Evolutionary conservation across 2,888 invertebrate genomes (phyloP), one percentile per base, ranked within the genome.

Genomic region (Eudemis profundana): DNA sequence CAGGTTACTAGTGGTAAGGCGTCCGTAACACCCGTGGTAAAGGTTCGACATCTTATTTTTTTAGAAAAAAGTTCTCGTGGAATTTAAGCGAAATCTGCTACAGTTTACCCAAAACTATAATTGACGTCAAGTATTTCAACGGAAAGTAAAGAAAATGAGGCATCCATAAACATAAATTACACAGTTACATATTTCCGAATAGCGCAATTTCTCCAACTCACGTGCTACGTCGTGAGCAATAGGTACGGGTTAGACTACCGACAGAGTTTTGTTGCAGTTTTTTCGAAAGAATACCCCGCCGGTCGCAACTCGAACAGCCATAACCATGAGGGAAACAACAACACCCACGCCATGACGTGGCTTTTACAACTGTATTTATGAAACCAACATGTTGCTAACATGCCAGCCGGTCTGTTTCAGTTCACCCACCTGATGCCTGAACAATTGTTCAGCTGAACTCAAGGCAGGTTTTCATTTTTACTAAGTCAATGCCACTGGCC

Each of bases 251-350:
- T 12, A 7, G 5, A 12, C 15, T 44, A 15, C 5, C 2, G 53
- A 3, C 19, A 4, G 1, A 44, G 53, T 64, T 64, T 17, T 51
- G 36, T 1, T 46, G 60, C 53, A 65, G 65, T 38, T 53, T 38
- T 49, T 15, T 47, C 15, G 40, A 59, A 29, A 65, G 40, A 60
- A 65, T 65, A 44, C 40, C 14, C 27, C 46, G 21, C 19, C 27
- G 53, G 46, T 38, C 61, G 53, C 61, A 47, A 54, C 40, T 40
- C 53, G 46, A 59, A 44, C 66, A 66, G 61, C 54, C 61, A 66
- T 61, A 70, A 69, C 75, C 74, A 71, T 69, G 71, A 74, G 76
- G 74, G 76, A 75, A 78, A 76, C 72, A 68, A 70, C 68, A 60
- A 63, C 72, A 72, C 70, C 74, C 70, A 74, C 71, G 70, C 60